phyloP scores from a whole-genome alignment of 2,888 invertebrate genomes.

The Odontomyia ornata region DNA sequence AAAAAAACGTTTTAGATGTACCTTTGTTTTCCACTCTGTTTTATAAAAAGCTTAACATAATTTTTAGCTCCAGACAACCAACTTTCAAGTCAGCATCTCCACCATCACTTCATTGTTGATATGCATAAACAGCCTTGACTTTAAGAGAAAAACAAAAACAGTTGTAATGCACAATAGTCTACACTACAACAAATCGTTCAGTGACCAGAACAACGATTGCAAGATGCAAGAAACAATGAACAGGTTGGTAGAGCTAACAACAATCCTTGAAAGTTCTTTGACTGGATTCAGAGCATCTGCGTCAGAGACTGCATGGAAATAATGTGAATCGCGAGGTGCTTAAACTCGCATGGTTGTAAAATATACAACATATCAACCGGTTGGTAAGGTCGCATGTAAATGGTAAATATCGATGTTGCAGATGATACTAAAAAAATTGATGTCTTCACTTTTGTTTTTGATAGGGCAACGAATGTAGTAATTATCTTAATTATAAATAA shows the following conservation, averaged over 20 bases:
- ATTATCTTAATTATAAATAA: too few relatives aligned
- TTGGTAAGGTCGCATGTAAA: neutral
- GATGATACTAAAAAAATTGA: neutral
- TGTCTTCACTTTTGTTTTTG: neutral
- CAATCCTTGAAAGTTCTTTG: conserved; percentile 42
- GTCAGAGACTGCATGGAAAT: neutral
- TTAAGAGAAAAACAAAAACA: too few relatives aligned
- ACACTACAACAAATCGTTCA: neutral
- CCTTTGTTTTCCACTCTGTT: too few relatives aligned
- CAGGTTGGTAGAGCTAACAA: neutral
- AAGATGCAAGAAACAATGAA: neutral
- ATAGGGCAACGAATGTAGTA: too few relatives aligned
- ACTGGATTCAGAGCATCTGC: conserved; percentile 23
- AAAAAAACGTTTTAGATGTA: too few relatives aligned
- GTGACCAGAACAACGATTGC: neutral
- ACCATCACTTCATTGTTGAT: too few relatives aligned
- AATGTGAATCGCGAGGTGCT: neutral
- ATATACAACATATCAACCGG: conserved; percentile 10
- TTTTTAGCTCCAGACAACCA: too few relatives aligned
- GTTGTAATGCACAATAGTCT: neutral
- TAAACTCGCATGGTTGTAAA: neutral
- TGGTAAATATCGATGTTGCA: neutral
- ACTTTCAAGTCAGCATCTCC: too few relatives aligned
- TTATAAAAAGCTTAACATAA: too few relatives aligned
- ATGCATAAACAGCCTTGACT: too few relatives aligned